Evolutionary conservation across 2,888 invertebrate species (phyloP).

Genomic region (Charanyca ferruginea): DNA sequence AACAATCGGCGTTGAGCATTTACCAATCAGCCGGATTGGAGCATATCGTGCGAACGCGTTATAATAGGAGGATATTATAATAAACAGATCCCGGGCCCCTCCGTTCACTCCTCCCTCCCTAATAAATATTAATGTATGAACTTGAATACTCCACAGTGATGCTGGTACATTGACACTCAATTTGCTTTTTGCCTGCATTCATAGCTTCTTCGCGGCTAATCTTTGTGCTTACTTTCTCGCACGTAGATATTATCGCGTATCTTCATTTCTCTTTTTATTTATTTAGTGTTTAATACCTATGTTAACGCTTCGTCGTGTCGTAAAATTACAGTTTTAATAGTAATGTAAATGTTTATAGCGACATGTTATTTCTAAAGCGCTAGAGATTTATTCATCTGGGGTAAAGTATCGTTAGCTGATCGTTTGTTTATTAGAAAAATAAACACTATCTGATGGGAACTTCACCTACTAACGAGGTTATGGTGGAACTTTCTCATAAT

Average conservation of each 20-base stretch:
- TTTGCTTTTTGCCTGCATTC: slow-evolving; percentile 80
- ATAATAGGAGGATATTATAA: slow-evolving; percentile 91
- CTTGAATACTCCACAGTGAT: slow-evolving; percentile 85
- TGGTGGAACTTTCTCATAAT: slow-evolving; percentile 49
- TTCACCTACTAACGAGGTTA: slow-evolving; percentile 31
- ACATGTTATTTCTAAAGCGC: slow-evolving; percentile 45
- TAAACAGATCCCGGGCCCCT: slow-evolving; percentile 89
- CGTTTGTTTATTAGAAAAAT: slow-evolving; percentile 60
- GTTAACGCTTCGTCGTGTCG: slow-evolving; percentile 16
- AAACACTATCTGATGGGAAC: slow-evolving; percentile 61
- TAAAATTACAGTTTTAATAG: slow-evolving; percentile 39
- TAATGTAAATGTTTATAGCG: slow-evolving; percentile 53
- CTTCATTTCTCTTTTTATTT: slow-evolving; percentile 20
- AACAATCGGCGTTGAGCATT: slow-evolving; percentile 66
- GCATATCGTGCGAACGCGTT: slow-evolving; percentile 89
- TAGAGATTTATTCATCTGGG: slow-evolving; percentile 56
- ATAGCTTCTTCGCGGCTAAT: slow-evolving; percentile 66
- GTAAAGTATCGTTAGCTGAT: slow-evolving; percentile 41
- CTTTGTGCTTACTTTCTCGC: slow-evolving; percentile 53
- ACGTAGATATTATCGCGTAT: slow-evolving; percentile 33
- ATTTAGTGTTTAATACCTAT: slow-evolving; percentile 21
- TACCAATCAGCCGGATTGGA: slow-evolving; percentile 80
- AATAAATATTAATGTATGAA: slow-evolving; percentile 90
- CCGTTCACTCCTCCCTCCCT: slow-evolving; percentile 79
- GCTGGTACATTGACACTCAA: slow-evolving; percentile 90